These are phyloP conservation scores for Myotis myotis DNA, from an alignment of 2,797 vertebrate species.

Conservation along the genomic window DNA sequence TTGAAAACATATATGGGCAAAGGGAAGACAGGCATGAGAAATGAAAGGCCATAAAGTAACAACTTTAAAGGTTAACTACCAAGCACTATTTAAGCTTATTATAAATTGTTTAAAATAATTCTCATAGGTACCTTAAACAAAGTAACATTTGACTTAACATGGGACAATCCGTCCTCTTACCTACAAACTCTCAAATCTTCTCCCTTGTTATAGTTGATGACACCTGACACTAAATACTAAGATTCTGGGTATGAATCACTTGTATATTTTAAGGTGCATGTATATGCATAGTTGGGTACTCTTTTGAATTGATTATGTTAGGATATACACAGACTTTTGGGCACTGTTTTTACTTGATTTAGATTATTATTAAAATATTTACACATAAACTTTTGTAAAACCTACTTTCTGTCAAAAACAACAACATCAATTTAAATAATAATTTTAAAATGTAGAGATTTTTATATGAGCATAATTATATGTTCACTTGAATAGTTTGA, in stretches of 20 bases:
- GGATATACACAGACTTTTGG: background rate
- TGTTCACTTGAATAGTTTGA: slow-evolving; percentile 10
- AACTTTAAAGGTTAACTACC: slow-evolving; percentile 66
- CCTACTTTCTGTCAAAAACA: background rate
- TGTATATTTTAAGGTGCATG: background rate
- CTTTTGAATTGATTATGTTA: background rate
- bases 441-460: background rate
- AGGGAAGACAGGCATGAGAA: slow-evolving; percentile 39
- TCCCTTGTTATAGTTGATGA: slow-evolving; percentile 59
- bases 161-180: slow-evolving; percentile 21
- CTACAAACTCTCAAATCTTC: slow-evolving; percentile 63
- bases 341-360: background rate
- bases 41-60: slow-evolving; percentile 53
- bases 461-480: background rate
- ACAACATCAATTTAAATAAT: background rate
- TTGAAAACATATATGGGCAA: slow-evolving; percentile 63
- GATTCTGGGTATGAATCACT: background rate
- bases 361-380: slow-evolving; percentile 3
- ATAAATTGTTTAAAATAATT: slow-evolving; percentile 57
- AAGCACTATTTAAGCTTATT: slow-evolving; percentile 49
- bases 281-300: background rate
- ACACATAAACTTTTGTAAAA: slow-evolving; percentile 1
- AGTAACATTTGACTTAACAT: slow-evolving; percentile 10
- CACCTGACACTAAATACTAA: background rate
- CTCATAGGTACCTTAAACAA: slow-evolving; percentile 36